Base-by-base conservation (phyloP, 2,888 invertebrate genomes). In the Macaria liturata region DNA sequence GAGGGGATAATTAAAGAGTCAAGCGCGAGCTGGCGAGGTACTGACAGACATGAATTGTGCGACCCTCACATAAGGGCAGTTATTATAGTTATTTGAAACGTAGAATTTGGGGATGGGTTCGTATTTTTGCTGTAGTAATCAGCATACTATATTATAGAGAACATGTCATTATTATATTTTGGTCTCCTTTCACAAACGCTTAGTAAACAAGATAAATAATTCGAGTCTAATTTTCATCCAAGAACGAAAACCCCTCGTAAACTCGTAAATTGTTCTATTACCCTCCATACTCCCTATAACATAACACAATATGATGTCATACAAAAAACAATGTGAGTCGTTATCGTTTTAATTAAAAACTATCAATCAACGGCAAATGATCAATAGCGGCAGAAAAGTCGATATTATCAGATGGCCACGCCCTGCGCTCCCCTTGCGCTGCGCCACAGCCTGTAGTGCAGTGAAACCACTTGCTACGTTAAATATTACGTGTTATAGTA, bases 21-120 rank as follows among this genome's bases (percentile, higher is more conserved):
- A 68, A 70, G 64, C 67, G 59, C 49, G 49, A 59, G 49, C 54
- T 57, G 64, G 54, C 32, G 54, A 46, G 30, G 58, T 52, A 49
- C 52, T n/a, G n/a, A 49, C 9, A 49, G 48, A 9, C 58, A 47
- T 54, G 40, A 49, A 49, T 46, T 54, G 46, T 49, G 37, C 43
- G 40, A 50, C 59, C 54, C 50, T 48, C 43, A 45, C 46, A 46
- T 49, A 80, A 79, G 74, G 78, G 69, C 76, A 78, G 79, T 84
- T 80, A 83, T 81, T 83, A 79, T 72, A 73, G 75, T 83, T 83
- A 86, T 54, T 85, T 83, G 81, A 78, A n/a, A 81, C 81, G 20
- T 20, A 20, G 20, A 20, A 20, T 20, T 20, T 20, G 20, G 20
- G 20, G 20, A 20, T 20, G 20, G 20, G 20, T 20, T 20, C 20